phyloP scores from a whole-genome alignment of 2,113 vertebrate species.

The Craseonycteris thonglongyai region DNA sequence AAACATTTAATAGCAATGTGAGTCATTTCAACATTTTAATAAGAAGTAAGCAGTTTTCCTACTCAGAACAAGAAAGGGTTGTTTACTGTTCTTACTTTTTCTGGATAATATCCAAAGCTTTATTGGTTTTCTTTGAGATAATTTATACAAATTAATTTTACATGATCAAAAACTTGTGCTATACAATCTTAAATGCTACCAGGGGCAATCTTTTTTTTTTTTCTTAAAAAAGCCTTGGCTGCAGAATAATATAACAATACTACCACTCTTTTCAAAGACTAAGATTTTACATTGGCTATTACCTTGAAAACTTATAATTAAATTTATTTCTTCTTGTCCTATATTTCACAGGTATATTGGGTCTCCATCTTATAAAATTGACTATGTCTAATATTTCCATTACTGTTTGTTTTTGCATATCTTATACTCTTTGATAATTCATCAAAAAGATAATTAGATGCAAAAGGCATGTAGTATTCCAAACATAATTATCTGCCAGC shows the following conservation, averaged over 20 bases:
- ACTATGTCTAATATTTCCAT: background rate
- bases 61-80: background rate
- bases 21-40: slow-evolving; percentile 23
- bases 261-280: background rate
- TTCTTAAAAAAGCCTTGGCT: background rate
- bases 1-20: slow-evolving; percentile 19
- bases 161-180: background rate
- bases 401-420: background rate
- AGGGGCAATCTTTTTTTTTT: background rate
- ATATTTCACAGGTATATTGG: background rate
- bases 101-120: slow-evolving; percentile 37
- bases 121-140: slow-evolving; percentile 35
- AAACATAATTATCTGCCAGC: background rate
- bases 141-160: slow-evolving; percentile 46
- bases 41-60: slow-evolving; percentile 41
- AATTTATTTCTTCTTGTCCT: background rate
- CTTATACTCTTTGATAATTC: background rate
- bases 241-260: background rate
- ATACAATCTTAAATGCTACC: slow-evolving; percentile 16
- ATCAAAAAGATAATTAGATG: background rate
- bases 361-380: background rate
- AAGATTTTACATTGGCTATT: background rate
- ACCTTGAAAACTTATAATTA: background rate
- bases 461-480: background rate
- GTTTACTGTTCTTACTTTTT: slow-evolving; percentile 35